Evolutionary conservation across 2,888 invertebrate species (phyloP), one percentile per base, ranked within the genome.

Genomic region (Yponomeuta malinellus): DNA sequence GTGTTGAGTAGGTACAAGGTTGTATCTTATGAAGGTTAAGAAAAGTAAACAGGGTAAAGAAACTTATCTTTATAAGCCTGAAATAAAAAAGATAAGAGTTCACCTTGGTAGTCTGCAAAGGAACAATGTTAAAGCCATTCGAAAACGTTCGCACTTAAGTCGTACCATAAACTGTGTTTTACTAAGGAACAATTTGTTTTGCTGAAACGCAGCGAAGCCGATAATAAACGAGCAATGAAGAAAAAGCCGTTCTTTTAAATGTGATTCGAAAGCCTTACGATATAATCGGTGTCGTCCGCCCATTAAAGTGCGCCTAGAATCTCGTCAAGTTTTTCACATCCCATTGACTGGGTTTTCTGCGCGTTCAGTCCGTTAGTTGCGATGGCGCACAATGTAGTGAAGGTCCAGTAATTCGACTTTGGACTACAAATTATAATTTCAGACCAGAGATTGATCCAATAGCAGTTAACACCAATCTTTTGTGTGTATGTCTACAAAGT

Each of bases 251-350:
- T 65, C 23, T 12, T 59, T 59, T 59, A 59, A 59, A 59, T 15
- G 52, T 5, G 52, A 59, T 59, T 59, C 52, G 31, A 65, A 65
- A 65, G 65, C n/a, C 9, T 48, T 68, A 43, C 59, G 43, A 31
- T 37, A 33, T 69, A 69, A 69, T 69, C 63, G 63, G 63, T 63
- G 69, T 69, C 37, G 59, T 69, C 72, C 71, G 74, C 75, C 76
- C 74, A 75, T 76, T 76, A 75, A 75, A 78, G 75, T 74, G 68
- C 70, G 69, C 72, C 72, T 72, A 73, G 74, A 75, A 76, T 73
- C 74, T 72, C 74, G 76, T 78, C 84, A 76, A 82, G 82, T 87
- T 88, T 87, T 87, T 87, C 80, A 77, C 74, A 77, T 74, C 83
- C 63, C 84, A 85, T 85, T 85, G 86, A 85, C 82, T 80, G 78